Percentiles rank a stretch among this genome's conserved stretches.
Conservation (phyloP, 2,113 vertebrate species). For the Triplophysa dalaica region DNA sequence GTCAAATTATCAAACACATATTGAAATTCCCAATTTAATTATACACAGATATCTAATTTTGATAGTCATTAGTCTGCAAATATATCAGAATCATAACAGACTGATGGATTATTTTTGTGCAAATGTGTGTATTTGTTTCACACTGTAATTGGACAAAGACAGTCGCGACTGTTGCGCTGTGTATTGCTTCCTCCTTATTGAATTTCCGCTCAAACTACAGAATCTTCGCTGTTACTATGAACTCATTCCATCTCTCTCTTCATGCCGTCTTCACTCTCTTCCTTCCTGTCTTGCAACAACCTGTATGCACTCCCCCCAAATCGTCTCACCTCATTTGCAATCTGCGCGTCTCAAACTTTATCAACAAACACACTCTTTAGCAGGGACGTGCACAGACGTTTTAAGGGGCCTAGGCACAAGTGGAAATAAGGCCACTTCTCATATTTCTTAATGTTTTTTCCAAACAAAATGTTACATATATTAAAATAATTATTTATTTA, state of each 20-base stretch:
- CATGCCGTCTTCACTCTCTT: conserved; percentile 9
- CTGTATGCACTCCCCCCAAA: neutral
- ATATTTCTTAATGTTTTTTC: too few relatives aligned
- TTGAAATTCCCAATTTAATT: conserved; percentile 1
- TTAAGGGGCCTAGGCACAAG: too few relatives aligned
- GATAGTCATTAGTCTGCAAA: neutral
- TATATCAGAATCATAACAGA: neutral
- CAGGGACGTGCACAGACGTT: too few relatives aligned
- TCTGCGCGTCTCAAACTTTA: neutral
- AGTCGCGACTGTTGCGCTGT: neutral
- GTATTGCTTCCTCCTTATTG: conserved; percentile 37
- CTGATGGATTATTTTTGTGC: neutral
- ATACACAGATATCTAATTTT: neutral
- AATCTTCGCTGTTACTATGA: conserved; percentile 33
- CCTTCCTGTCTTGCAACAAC: neutral
- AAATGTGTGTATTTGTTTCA: neutral
- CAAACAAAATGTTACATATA: too few relatives aligned
- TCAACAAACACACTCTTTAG: conserved; percentile 17
- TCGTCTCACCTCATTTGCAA: conserved; percentile 9
- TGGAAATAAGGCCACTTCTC: too few relatives aligned
- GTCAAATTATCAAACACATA: neutral
- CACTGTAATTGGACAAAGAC: conserved; percentile 21
- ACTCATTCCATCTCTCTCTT: conserved; percentile 32
- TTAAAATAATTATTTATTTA: too few relatives aligned
- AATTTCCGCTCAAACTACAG: conserved; percentile 33